A percentile compares a stretch with the other conserved stretches of the same genome.
Conservation (phyloP, 1,140 invertebrate species). For the Orius insidiosus region DNA sequence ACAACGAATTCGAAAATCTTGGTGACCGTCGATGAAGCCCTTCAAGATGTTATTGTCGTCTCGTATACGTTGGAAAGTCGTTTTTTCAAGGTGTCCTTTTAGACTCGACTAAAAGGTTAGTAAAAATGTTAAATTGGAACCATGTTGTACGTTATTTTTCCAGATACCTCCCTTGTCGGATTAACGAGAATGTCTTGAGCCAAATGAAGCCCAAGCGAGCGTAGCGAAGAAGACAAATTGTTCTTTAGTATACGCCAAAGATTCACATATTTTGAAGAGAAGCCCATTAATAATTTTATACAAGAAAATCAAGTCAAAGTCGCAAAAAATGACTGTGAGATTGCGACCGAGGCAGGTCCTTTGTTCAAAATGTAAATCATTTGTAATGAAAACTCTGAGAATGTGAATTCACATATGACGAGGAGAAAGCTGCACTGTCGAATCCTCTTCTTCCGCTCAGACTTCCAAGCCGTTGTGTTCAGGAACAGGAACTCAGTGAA, state of each 20-base stretch:
- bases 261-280: slow-evolving; percentile 51
- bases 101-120: slow-evolving; percentile 67
- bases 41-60: slow-evolving; percentile 67
- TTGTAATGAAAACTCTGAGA: slow-evolving; percentile 69
- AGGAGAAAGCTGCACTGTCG: slow-evolving; percentile 10
- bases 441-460: neutral
- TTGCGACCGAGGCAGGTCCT: slow-evolving; percentile 64
- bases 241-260: slow-evolving; percentile 57
- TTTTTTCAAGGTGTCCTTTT: slow-evolving; percentile 68
- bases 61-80: slow-evolving; percentile 53
- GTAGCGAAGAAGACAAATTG: slow-evolving; percentile 40
- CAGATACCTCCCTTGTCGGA: slow-evolving; percentile 27
- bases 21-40: slow-evolving; percentile 61
- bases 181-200: slow-evolving; percentile 18
- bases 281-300: slow-evolving; percentile 24
- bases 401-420: slow-evolving; percentile 44
- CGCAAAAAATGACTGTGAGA: slow-evolving; percentile 57
- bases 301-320: slow-evolving; percentile 24
- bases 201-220: slow-evolving; percentile 25
- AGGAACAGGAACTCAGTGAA: slow-evolving; percentile 20
- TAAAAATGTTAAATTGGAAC: slow-evolving; percentile 10
- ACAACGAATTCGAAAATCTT: slow-evolving; percentile 54
- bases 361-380: slow-evolving; percentile 75
- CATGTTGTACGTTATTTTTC: slow-evolving; percentile 23
- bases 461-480: slow-evolving; percentile 24